These are phyloP conservation scores for Dolichomitus sp. DNA, from an alignment of 2,888 invertebrate genomes.

Conservation along the genomic window DNA sequence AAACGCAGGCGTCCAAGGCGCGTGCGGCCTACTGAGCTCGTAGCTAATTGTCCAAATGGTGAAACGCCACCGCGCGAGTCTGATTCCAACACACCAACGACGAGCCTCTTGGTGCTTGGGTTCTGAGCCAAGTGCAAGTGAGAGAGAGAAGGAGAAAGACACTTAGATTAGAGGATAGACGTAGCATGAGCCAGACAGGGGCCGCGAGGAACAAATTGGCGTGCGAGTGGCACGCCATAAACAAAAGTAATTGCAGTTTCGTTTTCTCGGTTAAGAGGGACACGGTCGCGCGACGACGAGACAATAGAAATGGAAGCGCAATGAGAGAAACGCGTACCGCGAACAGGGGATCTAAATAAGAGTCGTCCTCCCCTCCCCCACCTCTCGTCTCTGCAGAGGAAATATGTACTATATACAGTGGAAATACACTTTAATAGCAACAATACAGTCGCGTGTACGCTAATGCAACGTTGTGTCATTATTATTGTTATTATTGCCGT, in stretches of 20 bases:
- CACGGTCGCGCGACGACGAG: constrained; percentile 71
- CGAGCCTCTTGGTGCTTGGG: not conserved
- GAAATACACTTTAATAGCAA: constrained; percentile 27
- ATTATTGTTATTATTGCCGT: constrained; percentile 38
- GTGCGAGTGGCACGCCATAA: constrained; percentile 72
- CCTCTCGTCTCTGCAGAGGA: not conserved
- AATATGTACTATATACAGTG: constrained; percentile 35
- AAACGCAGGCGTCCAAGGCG: constrained; percentile 73
- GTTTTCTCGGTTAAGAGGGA: constrained; percentile 75
- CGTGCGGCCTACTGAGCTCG: constrained; percentile 79
- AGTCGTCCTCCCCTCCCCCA: not conserved
- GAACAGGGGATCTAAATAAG: constrained; percentile 9
- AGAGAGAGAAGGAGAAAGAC: not conserved
- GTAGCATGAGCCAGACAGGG: not conserved
- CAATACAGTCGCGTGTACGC: constrained; percentile 57
- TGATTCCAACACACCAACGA: constrained; percentile 63
- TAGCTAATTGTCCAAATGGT: constrained; percentile 81
- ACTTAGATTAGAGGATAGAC: constrained; percentile 26
- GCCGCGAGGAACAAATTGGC: constrained; percentile 67
- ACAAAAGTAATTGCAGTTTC: constrained; percentile 74
- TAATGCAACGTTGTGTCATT: constrained; percentile 34
- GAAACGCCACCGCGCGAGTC: constrained; percentile 73
- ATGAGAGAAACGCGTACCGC: constrained; percentile 58
- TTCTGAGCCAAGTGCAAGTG: not conserved
- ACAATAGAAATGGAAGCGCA: constrained; percentile 66